These are phyloP conservation scores for Columba janthina DNA, from an alignment of 2,113 vertebrate species.

Conservation along the genomic window DNA sequence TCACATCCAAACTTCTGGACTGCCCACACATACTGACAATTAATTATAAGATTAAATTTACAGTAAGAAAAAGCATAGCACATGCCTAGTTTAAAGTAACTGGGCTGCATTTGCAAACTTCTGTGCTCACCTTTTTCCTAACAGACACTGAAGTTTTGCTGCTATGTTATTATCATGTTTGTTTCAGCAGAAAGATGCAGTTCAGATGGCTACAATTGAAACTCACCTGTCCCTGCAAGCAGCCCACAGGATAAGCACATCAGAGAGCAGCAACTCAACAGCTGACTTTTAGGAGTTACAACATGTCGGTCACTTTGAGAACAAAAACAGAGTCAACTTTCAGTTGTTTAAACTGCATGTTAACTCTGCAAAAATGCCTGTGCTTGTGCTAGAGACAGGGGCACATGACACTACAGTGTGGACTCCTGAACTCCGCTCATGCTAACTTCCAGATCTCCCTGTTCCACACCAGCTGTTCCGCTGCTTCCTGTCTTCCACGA, in stretches of 20 bases:
- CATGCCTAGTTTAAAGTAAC: background rate
- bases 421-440: background rate
- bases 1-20: background rate
- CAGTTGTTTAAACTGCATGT: background rate
- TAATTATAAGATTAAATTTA: background rate
- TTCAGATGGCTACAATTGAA: background rate
- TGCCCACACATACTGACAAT: background rate
- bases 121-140: background rate
- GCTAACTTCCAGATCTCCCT: background rate
- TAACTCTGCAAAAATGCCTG: background rate
- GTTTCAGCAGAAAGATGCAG: background rate
- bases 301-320: accelerated
- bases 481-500: background rate
- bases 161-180: background rate
- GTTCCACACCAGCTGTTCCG: background rate
- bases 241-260: background rate
- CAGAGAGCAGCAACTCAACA: background rate
- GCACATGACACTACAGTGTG: accelerated
- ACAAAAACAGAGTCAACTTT: background rate
- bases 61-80: background rate
- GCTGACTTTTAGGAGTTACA: background rate
- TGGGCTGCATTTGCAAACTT: background rate
- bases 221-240: background rate
- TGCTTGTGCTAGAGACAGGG: no score
- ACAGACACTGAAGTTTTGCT: background rate